Base-by-base conservation (phyloP, 2,113 vertebrate species). In the Entelurus aequoreus region DNA sequence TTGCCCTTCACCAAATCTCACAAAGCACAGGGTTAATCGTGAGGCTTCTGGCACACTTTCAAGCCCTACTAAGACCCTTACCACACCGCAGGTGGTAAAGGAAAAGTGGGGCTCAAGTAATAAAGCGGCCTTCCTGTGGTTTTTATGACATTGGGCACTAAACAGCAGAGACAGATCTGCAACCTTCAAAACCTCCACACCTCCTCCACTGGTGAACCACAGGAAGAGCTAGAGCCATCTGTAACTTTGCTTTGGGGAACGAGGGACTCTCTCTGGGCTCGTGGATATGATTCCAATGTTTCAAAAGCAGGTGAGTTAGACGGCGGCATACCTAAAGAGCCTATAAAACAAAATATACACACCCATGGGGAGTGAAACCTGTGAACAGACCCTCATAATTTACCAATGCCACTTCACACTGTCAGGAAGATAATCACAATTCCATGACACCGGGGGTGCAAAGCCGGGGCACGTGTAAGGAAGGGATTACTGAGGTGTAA, bases 1-100 rank as follows among this genome's bases (percentile, higher is more conserved):
- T 73, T 80, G 83, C 68, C 81, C 73, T 80, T 85, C 71, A 74
- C 56, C 65, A 35, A 79, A 65, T 65, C 59, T 42, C 57, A 79
- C 70, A 82, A 78, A 84, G 66, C 38, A 21, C 61, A 60, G 77
- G 80, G 81, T 87, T 86, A 89, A 89, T 81, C 59, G 77, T 72
- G 12, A 63, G 47, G 52, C 72, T 72, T 66, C 56, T 80, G 86
- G 80, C 86, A 87, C 82, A 88, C 85, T 71, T 79, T 75, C 21
- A 21, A 81, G 76, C 74, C 65, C 62, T 40, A 64, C 68, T 73
- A 61, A 70, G 75, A 75, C 64, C 77, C 76, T 77, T 71, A 28
- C 67, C 67, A n/a, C 78, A 58, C 86, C 63, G 74, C 80, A 84
- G 84, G 84, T 85, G 85, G 82, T 76, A 48, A 37, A 63, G 56